A percentile compares a stretch with the other conserved stretches of the same genome.
These are phyloP conservation scores for Lasioglossum villosulum DNA, from an alignment of 2,888 invertebrate species.

Conservation along the genomic window DNA sequence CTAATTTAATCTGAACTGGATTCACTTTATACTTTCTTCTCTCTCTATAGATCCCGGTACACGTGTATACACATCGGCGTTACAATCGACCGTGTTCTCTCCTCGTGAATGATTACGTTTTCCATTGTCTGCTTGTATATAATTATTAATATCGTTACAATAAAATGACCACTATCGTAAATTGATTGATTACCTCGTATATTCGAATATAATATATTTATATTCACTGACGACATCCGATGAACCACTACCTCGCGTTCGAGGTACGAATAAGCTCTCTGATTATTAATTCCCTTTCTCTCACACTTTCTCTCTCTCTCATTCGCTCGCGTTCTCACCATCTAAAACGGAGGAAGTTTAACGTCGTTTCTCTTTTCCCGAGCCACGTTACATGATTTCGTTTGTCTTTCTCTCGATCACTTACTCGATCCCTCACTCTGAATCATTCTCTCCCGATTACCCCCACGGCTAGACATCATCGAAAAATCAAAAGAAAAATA, in stretches of 20 bases:
- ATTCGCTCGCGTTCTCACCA: not conserved
- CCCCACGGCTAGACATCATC: slow-evolving; percentile 39
- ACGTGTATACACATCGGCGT: slow-evolving; percentile 11
- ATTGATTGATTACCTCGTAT: slow-evolving; percentile 71
- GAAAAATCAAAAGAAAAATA: slow-evolving; percentile 25
- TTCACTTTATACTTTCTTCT: slow-evolving; percentile 34
- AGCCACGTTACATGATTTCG: slow-evolving; percentile 66
- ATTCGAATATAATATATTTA: slow-evolving; percentile 46
- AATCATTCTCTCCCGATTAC: not conserved
- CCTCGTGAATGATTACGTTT: slow-evolving; percentile 57
- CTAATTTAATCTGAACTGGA: slow-evolving; percentile 49
- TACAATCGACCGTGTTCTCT: slow-evolving; percentile 50
- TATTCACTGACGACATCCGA: slow-evolving; percentile 59
- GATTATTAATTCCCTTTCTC: slow-evolving; percentile 47
- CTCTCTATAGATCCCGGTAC: slow-evolving; percentile 11
- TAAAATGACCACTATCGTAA: slow-evolving; percentile 70
- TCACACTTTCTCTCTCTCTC: not conserved
- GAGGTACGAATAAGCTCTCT: slow-evolving; percentile 70
- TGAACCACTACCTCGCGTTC: slow-evolving; percentile 48
- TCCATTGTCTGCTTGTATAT: slow-evolving; percentile 55
- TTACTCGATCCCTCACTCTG: not conserved
- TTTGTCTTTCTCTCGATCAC: too few species aligned
- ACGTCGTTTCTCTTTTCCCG: slow-evolving; percentile 25
- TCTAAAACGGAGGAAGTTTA: slow-evolving; percentile 29
- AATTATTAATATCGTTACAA: slow-evolving; percentile 64